A percentile compares a stretch with the other conserved stretches of the same genome.
phyloP scores from a whole-genome alignment of 2,113 vertebrate genomes.

The Synodontis membranacea region DNA sequence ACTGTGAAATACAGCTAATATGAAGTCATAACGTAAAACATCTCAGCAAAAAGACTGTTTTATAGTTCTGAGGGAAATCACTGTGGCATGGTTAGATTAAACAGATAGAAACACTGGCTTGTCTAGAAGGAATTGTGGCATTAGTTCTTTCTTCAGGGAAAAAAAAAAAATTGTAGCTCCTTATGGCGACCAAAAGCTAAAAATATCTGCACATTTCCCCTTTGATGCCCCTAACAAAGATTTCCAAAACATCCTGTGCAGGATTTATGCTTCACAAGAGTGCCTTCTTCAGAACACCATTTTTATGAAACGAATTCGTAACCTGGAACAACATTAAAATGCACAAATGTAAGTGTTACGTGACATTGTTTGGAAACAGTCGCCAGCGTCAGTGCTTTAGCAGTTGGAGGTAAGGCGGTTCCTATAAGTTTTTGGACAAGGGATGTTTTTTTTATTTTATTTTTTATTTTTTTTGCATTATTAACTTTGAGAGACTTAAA shows the following conservation, averaged over 20 bases:
- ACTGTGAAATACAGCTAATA: conserved; percentile 8
- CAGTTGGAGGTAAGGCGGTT: neutral
- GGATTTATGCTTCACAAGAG: neutral
- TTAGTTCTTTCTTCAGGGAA: neutral
- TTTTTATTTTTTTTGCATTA: too few relatives aligned
- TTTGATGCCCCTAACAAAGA: neutral
- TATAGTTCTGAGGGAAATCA: neutral
- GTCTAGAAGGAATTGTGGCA: neutral
- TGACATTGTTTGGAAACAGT: neutral
- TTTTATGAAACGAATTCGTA: neutral
- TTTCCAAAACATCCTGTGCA: neutral
- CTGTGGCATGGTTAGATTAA: neutral
- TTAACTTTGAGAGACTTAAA: too few relatives aligned
- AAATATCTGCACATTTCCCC: neutral
- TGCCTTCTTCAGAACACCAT: neutral
- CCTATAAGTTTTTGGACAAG: too few relatives aligned
- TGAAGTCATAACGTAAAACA: neutral
- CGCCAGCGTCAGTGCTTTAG: neutral
- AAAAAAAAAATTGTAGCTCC: neutral
- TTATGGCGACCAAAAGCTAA: neutral
- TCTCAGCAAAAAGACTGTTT: neutral
- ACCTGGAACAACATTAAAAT: neutral
- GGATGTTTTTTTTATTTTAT: too few relatives aligned
- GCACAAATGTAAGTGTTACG: neutral
- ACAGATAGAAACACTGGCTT: neutral